Conservation (phyloP, 2,888 invertebrate species). For the Drosophila neonasuta region DNA sequence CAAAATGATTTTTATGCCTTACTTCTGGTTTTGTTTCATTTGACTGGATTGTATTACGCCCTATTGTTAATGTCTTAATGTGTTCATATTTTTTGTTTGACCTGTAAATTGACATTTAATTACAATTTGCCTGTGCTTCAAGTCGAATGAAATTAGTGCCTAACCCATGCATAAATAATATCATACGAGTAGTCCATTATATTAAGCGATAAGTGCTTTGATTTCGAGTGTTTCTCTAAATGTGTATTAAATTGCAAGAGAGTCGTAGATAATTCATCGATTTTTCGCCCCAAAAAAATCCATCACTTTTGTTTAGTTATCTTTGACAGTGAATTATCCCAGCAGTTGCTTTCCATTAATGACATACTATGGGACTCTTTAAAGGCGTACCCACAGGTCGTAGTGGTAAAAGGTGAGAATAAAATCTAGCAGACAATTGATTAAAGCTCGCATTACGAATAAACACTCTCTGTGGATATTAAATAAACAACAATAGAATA, state of each 20-base stretch:
- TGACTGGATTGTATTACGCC: constrained; percentile 23
- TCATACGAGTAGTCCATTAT: constrained; percentile 6
- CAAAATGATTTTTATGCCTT: constrained; percentile 49
- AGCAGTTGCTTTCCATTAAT: constrained; percentile 21
- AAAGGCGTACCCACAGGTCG: constrained; percentile 16
- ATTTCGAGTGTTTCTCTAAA: constrained; percentile 55
- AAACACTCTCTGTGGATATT: constrained; percentile 5
- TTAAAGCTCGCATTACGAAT: constrained; percentile 3
- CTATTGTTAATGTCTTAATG: constrained; percentile 59
- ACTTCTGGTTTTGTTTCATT: constrained; percentile 30
- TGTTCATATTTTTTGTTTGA: constrained; percentile 10
- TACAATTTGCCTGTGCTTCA: constrained; percentile 34
- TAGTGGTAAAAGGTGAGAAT: not conserved
- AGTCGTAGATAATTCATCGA: constrained; percentile 43
- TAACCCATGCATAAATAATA: constrained; percentile 28
- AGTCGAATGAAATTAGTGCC: constrained; percentile 47
- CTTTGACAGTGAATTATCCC: constrained; percentile 22
- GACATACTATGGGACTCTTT: constrained; percentile 3
- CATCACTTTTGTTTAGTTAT: constrained; percentile 12
- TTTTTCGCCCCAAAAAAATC: constrained; percentile 3
- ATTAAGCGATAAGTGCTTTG: constrained; percentile 40
- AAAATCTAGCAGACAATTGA: constrained; percentile 3
- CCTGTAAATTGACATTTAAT: constrained; percentile 73
- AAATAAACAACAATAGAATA: not conserved
- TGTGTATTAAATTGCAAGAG: constrained; percentile 68